phyloP scores from a whole-genome alignment of 2,888 invertebrate species.

The Xylota sylvarum region DNA sequence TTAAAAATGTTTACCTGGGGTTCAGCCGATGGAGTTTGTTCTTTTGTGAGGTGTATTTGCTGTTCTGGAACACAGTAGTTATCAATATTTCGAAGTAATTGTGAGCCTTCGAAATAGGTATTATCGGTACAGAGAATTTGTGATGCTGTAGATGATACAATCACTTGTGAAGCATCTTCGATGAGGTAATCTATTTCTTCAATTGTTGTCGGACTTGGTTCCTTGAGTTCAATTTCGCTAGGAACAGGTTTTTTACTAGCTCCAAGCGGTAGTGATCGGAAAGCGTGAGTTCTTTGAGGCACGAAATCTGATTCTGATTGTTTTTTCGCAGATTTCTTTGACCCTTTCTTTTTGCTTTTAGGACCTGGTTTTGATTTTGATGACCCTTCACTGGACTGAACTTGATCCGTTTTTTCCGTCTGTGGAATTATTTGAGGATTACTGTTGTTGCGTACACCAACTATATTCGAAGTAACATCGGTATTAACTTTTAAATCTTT shows the following conservation, averaged over 20 bases:
- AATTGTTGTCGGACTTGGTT: background rate
- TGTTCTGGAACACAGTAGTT: slow-evolving; percentile 1
- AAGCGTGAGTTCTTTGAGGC: slow-evolving; percentile 55
- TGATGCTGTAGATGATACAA: slow-evolving; percentile 49
- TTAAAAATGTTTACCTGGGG: slow-evolving; percentile 59
- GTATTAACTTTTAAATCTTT: background rate
- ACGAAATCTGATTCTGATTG: slow-evolving; percentile 33
- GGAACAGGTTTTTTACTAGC: slow-evolving; percentile 2
- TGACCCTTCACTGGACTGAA: background rate
- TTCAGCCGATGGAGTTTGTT: background rate
- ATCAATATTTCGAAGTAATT: slow-evolving; percentile 57
- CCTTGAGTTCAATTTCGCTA: background rate
- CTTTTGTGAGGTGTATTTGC: background rate
- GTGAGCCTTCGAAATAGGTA: slow-evolving; percentile 61
- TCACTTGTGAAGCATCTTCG: slow-evolving; percentile 36
- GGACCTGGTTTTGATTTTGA: background rate
- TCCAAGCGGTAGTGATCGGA: slow-evolving; percentile 41
- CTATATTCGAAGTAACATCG: background rate
- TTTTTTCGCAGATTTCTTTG: slow-evolving; percentile 19
- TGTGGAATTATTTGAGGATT: background rate
- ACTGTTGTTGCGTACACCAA: background rate
- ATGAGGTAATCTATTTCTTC: slow-evolving; percentile 42
- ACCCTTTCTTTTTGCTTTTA: slow-evolving; percentile 26
- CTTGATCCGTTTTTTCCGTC: background rate
- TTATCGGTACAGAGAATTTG: slow-evolving; percentile 70